These are phyloP conservation scores for Pelusios castaneus DNA, from an alignment of 2,113 vertebrate genomes.

Conservation along the genomic window DNA sequence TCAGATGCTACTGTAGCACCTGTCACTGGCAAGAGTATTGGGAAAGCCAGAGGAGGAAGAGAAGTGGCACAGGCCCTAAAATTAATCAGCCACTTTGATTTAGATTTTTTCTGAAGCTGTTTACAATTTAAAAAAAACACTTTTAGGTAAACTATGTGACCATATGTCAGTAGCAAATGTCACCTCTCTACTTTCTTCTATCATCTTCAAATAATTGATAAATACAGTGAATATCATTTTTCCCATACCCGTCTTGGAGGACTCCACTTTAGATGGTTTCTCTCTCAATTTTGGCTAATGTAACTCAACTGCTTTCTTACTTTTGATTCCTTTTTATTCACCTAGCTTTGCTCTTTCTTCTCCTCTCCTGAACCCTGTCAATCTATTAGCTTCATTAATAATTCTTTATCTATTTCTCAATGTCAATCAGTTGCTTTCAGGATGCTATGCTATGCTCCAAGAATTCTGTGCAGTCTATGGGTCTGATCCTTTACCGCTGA, in stretches of 20 bases:
- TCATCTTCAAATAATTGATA: background rate
- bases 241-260: background rate
- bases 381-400: background rate
- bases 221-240: background rate
- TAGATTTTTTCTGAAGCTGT: background rate
- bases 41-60: background rate
- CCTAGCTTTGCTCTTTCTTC: fast-evolving
- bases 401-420: background rate
- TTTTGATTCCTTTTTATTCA: background rate
- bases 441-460: background rate
- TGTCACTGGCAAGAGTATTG: background rate
- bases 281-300: background rate
- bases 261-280: background rate
- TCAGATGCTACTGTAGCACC: background rate
- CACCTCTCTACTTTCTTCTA: background rate
- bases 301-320: background rate
- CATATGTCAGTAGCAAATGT: background rate
- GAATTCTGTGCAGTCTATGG: background rate
- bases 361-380: background rate
- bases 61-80: background rate
- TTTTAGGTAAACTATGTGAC: background rate
- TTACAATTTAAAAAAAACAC: background rate
- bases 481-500: background rate
- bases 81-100: background rate
- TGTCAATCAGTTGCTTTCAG: background rate